Base-by-base conservation (phyloP, 2,888 invertebrate genomes). In the Himalopsyche anomala region DNA sequence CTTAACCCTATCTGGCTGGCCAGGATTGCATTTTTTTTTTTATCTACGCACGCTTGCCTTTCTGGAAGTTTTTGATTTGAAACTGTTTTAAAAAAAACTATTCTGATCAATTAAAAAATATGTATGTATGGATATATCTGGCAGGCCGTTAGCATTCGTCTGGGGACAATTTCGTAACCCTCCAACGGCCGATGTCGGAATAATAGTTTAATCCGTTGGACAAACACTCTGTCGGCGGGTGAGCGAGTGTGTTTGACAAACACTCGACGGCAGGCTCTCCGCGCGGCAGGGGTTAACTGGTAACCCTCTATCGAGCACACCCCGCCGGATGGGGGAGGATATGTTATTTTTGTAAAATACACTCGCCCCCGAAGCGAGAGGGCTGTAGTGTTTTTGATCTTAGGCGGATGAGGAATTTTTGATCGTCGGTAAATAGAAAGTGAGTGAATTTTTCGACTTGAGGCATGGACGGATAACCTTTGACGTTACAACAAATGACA, bases 231-330 rank as follows among this genome's bases (percentile, higher is more conserved):
- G 82, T 54, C 80, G 86, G 84, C 86, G 86, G 84, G 36, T 74
- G 45, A 51, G 69, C 40, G 87, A 88, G 86, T 88, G 88, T 88
- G 82, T 88, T 88, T 88, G 87, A 88, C 88, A 88, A 87, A 88
- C 87, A 88, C 88, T 88, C 79, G 82, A 86, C 55, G 80, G 81
- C 88, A 86, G 69, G 82, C 79, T 69, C 51, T 83, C 28, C 12
- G 38, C 82, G 17, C 81, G 81, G 62, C 45, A 36, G 80, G 79
- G 74, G 62, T 11, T 83, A 19, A 84, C 36, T 54, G 28, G 62
- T 56, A 74, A 54, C 79, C 62, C 82, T 84, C 28, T 45, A 56
- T 86, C 74, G 42, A 62, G 81, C 74, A 38, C 83, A n/a, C 42
- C 4, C 56, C 38, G 15, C 45, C 83, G 45, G n/a, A 56, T 38